Base-by-base conservation (phyloP, 2,888 invertebrate genomes). In the Rhamnusium bicolor region DNA sequence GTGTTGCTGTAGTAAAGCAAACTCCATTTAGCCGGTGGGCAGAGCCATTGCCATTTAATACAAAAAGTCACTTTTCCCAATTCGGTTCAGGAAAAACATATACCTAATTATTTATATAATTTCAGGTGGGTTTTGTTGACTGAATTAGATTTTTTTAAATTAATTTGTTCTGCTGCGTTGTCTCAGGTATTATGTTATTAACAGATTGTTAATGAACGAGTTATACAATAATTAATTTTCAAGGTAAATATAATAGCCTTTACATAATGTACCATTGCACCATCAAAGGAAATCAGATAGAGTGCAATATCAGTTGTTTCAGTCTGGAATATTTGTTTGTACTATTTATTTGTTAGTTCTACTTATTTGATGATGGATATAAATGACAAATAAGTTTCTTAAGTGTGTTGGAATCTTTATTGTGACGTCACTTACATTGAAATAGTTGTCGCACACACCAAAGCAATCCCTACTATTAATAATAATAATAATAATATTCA, bases 51-150 rank as follows among this genome's bases (percentile, higher is more conserved):
- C 49, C 63, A 63, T 63, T 63, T 16, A 14, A 14, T 12, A 19
- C 27, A 27, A 71, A 73, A 71, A 74, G 69, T 73, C 63, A 75
- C 77, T 75, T 77, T 74, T 77, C 67, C 63, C 73, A 69, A 66
- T 77, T 68, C 56, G 74, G 71, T 27, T 27, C 49, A 21, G 49
- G 63, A 49, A 63, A 63, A 63, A 63, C 40, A 16, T 14, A 18
- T 51, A 51, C n/a, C n/a, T n/a, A n/a, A n/a, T n/a, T n/a, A n/a
- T n/a, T n/a, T n/a, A n/a, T n/a, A 63, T 63, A 14, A 49, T 49
- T 51, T 6, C 49, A 49, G 14, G 63, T 63, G 51, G 63, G 63
- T 16, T 63, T 24, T 21, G 47, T 24, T 46, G n/a, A 47, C n/a
- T 62, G 46, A 62, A 21, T 21, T 62, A 46, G 47, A 47, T 62